Evolutionary conservation across 2,113 vertebrate genomes (phyloP), one percentile per base, ranked within the genome.

Genomic region (Oceanodroma tethys): DNA sequence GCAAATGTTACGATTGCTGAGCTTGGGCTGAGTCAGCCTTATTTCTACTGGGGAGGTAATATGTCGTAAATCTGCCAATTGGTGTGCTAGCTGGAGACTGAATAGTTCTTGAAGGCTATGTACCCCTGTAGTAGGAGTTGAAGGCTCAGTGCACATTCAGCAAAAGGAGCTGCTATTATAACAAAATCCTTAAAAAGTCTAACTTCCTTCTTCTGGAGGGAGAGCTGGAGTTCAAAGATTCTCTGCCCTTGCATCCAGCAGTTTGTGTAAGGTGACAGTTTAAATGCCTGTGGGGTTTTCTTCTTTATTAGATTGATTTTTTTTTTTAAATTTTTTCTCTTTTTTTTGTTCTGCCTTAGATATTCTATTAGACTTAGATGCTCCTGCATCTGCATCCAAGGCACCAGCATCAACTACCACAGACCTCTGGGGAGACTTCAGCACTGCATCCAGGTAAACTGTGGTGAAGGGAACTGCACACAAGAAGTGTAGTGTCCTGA

Each of bases 361-460:
- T 94, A 97, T 98, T 82, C 97, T 99, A 34, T 96, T 99, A 97
- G 98, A 98, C 87, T 94, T 99, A 75, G 98, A 98, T 81, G 97
- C 98, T 90, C 97, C 98, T 67, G 95, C 95, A 50, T 93, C 98
- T 70, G 81, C 95, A 29, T 90, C 97, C 66, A 97, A 97, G 12
- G 91, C 95, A 88, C 65, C 98, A 92, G 94, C 91, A 36, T 68
- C 98, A 95, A 82, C 97, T 78, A 88, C 93, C 48, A 97, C 97
- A 87, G 99, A 99, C 96, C 97, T 99, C 95, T 99, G 99, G 99
- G 99, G 99, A 94, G 99, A 99, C 86, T 99, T 99, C 92, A 99
- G 98, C 81, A 98, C 99, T 75, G 98, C 99, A 42, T 97, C 99
- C 58, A 99, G 99, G 99, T 99, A 99, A 98, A 47, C 6, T 87